Percentiles rank a stretch among this genome's conserved stretches.
phyloP scores from a whole-genome alignment of 2,888 invertebrate species.

The Oithona nana region DNA sequence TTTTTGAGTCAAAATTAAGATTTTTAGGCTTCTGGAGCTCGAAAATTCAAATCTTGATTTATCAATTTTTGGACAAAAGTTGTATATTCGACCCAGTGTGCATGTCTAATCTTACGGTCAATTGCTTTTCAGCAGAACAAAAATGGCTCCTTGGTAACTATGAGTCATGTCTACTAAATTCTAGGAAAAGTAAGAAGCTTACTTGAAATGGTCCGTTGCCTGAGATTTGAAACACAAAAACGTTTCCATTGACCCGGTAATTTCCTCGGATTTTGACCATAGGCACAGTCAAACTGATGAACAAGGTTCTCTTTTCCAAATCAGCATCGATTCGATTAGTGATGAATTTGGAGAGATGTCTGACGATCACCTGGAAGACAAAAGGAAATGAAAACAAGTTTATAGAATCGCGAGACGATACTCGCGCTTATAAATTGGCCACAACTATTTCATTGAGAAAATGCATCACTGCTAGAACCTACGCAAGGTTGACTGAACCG shows the following conservation, averaged over 20 bases:
- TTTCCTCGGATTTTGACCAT: constrained; percentile 18
- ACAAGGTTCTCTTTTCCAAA: constrained; percentile 6
- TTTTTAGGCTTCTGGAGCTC: too few species aligned
- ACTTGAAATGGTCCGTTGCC: constrained; percentile 4
- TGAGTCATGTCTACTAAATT: too few species aligned
- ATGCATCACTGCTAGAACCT: too few species aligned
- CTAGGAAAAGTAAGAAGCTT: too few species aligned
- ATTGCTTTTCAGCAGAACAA: too few species aligned
- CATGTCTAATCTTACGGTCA: too few species aligned
- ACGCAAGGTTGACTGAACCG: too few species aligned
- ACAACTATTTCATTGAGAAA: too few species aligned
- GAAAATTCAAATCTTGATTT: too few species aligned
- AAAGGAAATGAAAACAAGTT: neutral
- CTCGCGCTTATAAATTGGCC: too few species aligned
- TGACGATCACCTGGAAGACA: constrained; percentile 17
- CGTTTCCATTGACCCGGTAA: constrained; percentile 18
- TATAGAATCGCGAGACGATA: neutral
- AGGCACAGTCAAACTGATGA: constrained; percentile 18
- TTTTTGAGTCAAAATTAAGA: too few species aligned
- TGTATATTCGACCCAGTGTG: neutral
- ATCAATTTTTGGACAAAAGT: neutral
- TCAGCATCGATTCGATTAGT: constrained; percentile 18
- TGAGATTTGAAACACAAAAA: constrained; percentile 18
- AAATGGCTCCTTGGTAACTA: too few species aligned
- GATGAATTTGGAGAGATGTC: constrained; percentile 19